Conservation (phyloP, 1,140 invertebrate genomes). For the Olivierus martensii region DNA sequence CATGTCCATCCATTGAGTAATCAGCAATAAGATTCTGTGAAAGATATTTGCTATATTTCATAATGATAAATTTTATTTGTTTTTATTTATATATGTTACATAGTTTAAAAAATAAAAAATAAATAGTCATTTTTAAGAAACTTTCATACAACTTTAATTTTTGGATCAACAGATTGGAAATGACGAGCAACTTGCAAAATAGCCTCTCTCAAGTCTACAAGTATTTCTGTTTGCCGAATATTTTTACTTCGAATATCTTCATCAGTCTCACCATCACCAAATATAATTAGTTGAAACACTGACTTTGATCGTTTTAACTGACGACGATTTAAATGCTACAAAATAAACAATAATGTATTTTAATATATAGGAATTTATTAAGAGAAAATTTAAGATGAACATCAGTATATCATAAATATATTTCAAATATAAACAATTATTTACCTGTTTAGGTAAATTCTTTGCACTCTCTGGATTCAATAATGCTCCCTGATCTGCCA, state of each 20-base stretch:
- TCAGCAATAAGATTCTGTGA: conserved; percentile 58
- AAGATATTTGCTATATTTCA: not conserved
- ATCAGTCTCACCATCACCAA: conserved; percentile 53
- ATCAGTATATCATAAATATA: no score
- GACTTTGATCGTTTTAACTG: conserved; percentile 86
- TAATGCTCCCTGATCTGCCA: conserved; percentile 87
- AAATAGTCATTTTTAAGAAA: not conserved
- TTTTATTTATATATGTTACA: not conserved
- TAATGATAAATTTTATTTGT: not conserved
- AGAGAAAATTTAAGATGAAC: no score
- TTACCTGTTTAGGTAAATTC: conserved; percentile 75
- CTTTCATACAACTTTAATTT: conserved; percentile 22
- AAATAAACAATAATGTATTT: not conserved
- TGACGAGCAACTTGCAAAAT: conserved; percentile 44
- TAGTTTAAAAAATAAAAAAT: not conserved
- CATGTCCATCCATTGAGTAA: conserved; percentile 90
- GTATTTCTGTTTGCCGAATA: conserved; percentile 86
- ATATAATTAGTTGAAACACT: conserved; percentile 73
- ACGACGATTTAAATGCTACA: conserved; percentile 42
- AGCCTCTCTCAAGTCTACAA: conserved; percentile 93
- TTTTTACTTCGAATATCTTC: conserved; percentile 88
- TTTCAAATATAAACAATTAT: not conserved
- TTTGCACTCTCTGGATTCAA: conserved; percentile 76
- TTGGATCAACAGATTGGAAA: conserved; percentile 30
- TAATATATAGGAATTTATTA: no score